Evolutionary conservation across 2,888 invertebrate genomes (phyloP).

Genomic region (Cheilosia grossa): DNA sequence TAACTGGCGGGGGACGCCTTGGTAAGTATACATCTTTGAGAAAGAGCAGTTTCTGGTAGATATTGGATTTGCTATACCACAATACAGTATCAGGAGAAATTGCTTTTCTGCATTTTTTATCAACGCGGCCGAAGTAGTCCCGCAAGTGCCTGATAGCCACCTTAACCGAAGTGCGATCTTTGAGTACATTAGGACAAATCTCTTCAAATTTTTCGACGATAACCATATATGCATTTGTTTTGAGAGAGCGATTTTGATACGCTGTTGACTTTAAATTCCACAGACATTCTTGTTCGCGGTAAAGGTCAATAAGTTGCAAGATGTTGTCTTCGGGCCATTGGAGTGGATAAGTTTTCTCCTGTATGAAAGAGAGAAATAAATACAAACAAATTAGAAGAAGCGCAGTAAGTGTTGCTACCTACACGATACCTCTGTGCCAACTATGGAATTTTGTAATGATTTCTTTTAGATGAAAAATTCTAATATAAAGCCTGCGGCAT

Average conservation of each 20-base stretch:
- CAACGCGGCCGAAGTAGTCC: conserved; percentile 1
- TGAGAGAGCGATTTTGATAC: conserved; percentile 14
- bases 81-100: neutral
- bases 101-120: conserved; percentile 13
- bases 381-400: too few species aligned
- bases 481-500: too few species aligned
- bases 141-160: conserved; percentile 14
- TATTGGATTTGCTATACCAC: too few species aligned
- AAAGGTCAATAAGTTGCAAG: conserved; percentile 41
- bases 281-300: conserved; percentile 43
- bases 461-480: too few species aligned
- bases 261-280: conserved; percentile 31
- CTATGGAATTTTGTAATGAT: too few species aligned
- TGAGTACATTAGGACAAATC: neutral
- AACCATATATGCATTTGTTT: conserved; percentile 15
- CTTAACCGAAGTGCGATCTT: neutral
- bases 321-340: conserved; percentile 17
- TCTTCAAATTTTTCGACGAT: conserved; percentile 12
- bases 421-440: too few species aligned
- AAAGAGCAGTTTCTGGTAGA: too few species aligned
- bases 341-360: too few species aligned
- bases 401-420: too few species aligned
- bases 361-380: too few species aligned
- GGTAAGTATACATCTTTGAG: too few species aligned
- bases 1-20: too few species aligned